Base-by-base conservation (phyloP, 2,797 vertebrate genomes). In the Sphenopsis melanotis region DNA sequence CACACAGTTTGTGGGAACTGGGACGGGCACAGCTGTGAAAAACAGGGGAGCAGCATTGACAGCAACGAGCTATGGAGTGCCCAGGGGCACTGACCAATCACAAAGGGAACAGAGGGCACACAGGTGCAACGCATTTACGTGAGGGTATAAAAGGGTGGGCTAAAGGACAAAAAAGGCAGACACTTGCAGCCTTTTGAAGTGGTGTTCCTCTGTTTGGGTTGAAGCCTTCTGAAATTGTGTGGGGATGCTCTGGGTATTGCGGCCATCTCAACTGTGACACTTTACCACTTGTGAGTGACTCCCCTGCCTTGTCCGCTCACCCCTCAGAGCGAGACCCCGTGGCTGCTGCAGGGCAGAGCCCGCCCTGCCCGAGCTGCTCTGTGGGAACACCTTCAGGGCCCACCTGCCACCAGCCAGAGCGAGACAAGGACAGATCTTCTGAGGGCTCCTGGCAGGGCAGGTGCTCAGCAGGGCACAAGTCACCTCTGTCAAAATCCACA, bases 351-450 rank as follows among this genome's bases (percentile, higher is more conserved):
- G 5, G 82, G 60, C 56, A 47, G 32, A 41, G 42, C 52, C 32
- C 1, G 0, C 26, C 34, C 29, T 36, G 60, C 55, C 74, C 0
- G 4, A n/a, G 34, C 14, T 26, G 75, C 60, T 61, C 14, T 6
- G 15, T 15, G 65, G 44, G 10, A 1, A 0, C 30, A 1, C 34
- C 49, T 30, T 7, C 63, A 14, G 76, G 3, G 11, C 34, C 50
- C 15, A 1, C 44, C 44, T 13, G 63, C 64, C 2, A 12, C 36
- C 30, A 4, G 13, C 30, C 0, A 0, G 10, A 27, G 16, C 0
- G 0, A 32, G 15, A 1, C 1, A 11, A 18, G 22, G 15, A 26
- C 36, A 37, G 3, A 3, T 0, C 16, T 9, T 10, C 70, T 36
- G 37, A 30, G 59, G 24, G 20, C 20, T 53, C n/a, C 32, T 5